phyloP scores from a whole-genome alignment of 2,888 invertebrate species.

The Sicus ferrugineus region DNA sequence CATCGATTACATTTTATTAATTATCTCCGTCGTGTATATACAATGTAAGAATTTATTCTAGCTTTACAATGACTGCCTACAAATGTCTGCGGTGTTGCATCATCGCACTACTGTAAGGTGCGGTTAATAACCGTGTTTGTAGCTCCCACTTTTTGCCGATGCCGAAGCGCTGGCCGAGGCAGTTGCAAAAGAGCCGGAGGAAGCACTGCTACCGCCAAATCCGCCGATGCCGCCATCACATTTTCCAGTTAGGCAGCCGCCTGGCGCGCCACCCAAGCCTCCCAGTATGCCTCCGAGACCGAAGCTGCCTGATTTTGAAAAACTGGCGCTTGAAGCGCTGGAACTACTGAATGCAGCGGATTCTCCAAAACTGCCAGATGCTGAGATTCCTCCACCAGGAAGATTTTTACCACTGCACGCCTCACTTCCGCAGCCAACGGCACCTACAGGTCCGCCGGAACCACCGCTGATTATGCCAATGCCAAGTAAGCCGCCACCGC shows the following conservation, averaged over 20 bases:
- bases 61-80: too few relatives aligned
- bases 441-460: too few relatives aligned
- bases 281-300: conserved; percentile 26
- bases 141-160: conserved; percentile 38
- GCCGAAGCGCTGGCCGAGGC: conserved; percentile 47
- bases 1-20: too few relatives aligned
- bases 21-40: too few relatives aligned
- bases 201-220: conserved; percentile 35
- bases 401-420: background rate
- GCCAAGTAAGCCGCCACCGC: conserved; percentile 41
- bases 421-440: conserved; percentile 8
- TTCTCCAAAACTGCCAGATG: conserved; percentile 27
- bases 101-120: too few relatives aligned
- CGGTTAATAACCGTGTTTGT: conserved; percentile 2
- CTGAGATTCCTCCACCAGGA: conserved; percentile 7
- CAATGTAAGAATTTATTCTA: too few relatives aligned
- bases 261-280: conserved; percentile 34
- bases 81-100: too few relatives aligned
- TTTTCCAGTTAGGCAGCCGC: conserved; percentile 37
- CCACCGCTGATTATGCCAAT: too few relatives aligned
- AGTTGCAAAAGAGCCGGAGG: conserved; percentile 38
- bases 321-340: conserved; percentile 42
- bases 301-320: conserved; percentile 39
- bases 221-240: conserved; percentile 18
- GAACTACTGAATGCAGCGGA: conserved; percentile 41